Base-by-base conservation (phyloP, 2,113 vertebrate species). In the Centropus unirufus region DNA sequence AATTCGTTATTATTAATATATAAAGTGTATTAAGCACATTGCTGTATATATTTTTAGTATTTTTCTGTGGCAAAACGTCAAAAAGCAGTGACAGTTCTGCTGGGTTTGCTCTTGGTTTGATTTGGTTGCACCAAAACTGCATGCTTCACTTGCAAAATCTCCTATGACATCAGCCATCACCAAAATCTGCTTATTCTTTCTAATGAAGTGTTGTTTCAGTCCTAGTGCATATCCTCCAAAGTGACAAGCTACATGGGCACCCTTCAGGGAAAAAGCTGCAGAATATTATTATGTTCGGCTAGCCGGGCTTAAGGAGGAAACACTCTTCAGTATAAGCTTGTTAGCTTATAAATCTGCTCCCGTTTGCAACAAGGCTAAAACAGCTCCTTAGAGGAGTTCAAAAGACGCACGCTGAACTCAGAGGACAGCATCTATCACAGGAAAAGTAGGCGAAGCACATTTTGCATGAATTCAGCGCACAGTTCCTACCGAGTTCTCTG, bases 141-240 rank as follows among this genome's bases (percentile, higher is more conserved):
- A 72, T 19, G 73, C 88, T 86, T 89, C 73, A 32, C 54, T 94
- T 72, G 62, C 55, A 68, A 87, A 89, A 93, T 84, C 83, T 89
- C 66, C 58, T 49, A 90, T 1, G 17, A 90, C 95, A 93, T 89
- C 85, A 61, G 66, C 83, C 89, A 84, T 94, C 94, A 66, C 73
- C 62, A 95, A 95, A 96, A 92, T 95, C 92, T 95, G 94, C 73
- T 93, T 84, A 83, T 95, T 96, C 83, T 95, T 72, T 80, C 34
- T 64, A 83, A 90, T 59, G n/a, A 90, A 40, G 76, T 66, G 83
- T 78, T 89, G 76, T 81, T 94, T 87, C 86, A 92, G 64, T 74
- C 64, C 70, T 94, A 46, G 79, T 55, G 66, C 69, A 46, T 72
- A 81, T 67, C 73, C 92, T 93, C 85, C 8, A 1, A 96, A 95